These are phyloP conservation scores for Phytoseiulus persimilis DNA, from an alignment of 2,888 invertebrate species.

Conservation along the genomic window DNA sequence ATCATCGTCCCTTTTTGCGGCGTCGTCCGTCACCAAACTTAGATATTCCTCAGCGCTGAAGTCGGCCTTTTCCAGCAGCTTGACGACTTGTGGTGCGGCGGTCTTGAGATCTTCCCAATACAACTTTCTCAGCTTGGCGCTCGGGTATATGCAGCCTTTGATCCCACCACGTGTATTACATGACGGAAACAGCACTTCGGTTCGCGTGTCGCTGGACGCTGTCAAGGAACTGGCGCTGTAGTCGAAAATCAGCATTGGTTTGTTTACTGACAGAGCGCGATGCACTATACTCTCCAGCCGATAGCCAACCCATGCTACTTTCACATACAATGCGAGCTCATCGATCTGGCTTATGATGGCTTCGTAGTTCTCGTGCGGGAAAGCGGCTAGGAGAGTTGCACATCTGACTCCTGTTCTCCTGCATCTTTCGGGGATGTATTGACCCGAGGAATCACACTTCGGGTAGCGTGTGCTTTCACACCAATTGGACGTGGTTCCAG, in stretches of 20 bases:
- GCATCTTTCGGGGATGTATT: neutral
- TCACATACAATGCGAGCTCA: conserved; percentile 58
- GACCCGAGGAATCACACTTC: neutral
- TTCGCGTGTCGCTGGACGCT: neutral
- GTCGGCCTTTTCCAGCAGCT: neutral
- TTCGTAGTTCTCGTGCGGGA: conserved; percentile 37
- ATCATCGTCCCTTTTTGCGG: neutral
- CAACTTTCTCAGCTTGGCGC: neutral
- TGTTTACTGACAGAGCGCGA: conserved; percentile 47
- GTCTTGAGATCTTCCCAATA: neutral
- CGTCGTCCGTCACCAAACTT: neutral
- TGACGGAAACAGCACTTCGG: conserved; percentile 22
- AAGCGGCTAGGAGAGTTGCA: neutral
- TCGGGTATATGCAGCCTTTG: conserved; percentile 9
- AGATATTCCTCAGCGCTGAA: neutral
- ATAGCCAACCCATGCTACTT: conserved; percentile 63
- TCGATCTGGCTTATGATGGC: conserved; percentile 56
- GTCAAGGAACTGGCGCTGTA: conserved; percentile 59
- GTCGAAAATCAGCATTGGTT: conserved; percentile 58
- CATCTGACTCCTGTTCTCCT: neutral
- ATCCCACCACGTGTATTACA: neutral
- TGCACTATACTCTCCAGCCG: conserved; percentile 53
- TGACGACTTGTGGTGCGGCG: neutral
- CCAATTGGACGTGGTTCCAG: neutral
- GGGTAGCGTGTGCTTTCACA: neutral